These are phyloP conservation scores for Daboia siamensis DNA, from an alignment of 2,113 vertebrate species.

Conservation along the genomic window DNA sequence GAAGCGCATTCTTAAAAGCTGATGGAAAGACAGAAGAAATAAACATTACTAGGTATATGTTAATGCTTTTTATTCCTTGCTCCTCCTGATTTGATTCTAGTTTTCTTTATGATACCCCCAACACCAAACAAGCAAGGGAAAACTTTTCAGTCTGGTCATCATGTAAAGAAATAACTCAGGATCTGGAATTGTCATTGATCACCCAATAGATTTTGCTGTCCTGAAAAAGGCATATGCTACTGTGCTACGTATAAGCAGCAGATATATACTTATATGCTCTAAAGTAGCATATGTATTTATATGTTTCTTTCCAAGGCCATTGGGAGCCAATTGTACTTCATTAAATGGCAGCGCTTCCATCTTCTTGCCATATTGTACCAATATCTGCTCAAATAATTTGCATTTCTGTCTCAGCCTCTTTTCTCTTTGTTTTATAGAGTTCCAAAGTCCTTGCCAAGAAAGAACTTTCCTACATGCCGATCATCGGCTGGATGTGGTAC, in stretches of 20 bases:
- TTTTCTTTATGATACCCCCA: background rate
- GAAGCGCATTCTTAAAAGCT: background rate
- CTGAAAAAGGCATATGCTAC: background rate
- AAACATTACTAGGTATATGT: background rate
- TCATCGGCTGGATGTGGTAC: constrained; percentile 99
- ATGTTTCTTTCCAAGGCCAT: background rate
- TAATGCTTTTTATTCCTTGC: background rate
- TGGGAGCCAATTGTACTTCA: background rate
- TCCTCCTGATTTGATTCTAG: background rate
- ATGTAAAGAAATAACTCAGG: background rate
- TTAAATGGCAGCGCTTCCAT: background rate
- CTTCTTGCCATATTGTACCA: background rate
- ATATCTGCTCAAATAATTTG: background rate
- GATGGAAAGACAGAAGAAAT: background rate
- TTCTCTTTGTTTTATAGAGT: constrained; percentile 71
- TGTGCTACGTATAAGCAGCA: background rate
- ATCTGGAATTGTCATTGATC: background rate
- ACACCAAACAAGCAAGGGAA: background rate
- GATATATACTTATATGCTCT: background rate
- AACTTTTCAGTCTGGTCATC: background rate
- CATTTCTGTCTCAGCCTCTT: background rate
- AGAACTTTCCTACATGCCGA: constrained; percentile 87
- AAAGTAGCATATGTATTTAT: background rate
- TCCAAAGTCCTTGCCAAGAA: constrained; percentile 96
- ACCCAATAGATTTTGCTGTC: background rate